Evolutionary conservation across 2,888 invertebrate species (phyloP), one percentile per base, ranked within the genome.

Genomic region (Chrysolina haemoptera): DNA sequence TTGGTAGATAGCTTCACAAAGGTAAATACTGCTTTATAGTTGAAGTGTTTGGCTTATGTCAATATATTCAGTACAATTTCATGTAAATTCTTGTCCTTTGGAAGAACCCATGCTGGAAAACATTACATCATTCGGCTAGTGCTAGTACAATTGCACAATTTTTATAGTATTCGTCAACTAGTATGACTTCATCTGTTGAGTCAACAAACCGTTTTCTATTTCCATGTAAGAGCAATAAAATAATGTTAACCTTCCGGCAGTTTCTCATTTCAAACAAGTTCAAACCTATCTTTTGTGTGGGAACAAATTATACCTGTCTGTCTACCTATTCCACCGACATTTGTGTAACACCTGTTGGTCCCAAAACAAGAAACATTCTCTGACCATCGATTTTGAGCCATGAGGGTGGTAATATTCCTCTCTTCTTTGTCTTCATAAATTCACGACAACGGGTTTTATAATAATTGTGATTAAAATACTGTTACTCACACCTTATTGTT

Each of bases 311-410:
- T 59, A 59, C 59, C 59, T 59, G 59, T 59, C 67, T 67, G 48
- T 59, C 67, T 67, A 27, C 53, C 66, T 53, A 20, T 40, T 53
- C 35, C 50, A 9, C 27, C 66, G 22, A 40, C 67, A 67, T 67
- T 50, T 50, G 22, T 12, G 67, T 20, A 67, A 53, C 67, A 67
- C 55, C 67, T 67, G 67, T 53, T 67, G 55, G 40, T 22, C 67
- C 67, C 35, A 35, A 59, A 14, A 11, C 27, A 27, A 35, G n/a
- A 16, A 3, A 18, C 27, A 10, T 59, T 27, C 22, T n/a, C n/a
- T n/a, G 59, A 59, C 59, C 59, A 59, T 59, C 59, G 12, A 27
- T n/a, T 12, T 46, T n/a, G 14, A 12, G 46, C 46, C 14, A 22
- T 22, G 22, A 16, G 48, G 48, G 16, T 48, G 48, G 16, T 48